Evolutionary conservation across 2,113 vertebrate genomes (phyloP).

Genomic region (Cettia cetti): DNA sequence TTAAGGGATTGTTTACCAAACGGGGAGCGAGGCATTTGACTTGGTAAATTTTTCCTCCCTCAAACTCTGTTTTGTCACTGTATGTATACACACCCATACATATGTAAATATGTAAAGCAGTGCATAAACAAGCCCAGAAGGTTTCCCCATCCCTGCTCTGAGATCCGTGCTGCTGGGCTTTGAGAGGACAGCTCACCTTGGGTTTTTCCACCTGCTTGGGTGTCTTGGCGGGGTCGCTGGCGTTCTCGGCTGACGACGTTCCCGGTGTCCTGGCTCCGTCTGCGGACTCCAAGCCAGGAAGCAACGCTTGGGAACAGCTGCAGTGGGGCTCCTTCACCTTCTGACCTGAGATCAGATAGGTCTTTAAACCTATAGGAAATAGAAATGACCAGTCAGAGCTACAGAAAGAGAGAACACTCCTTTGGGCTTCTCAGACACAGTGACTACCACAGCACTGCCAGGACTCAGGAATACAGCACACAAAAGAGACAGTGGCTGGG

Average conservation of each 20-base stretch:
- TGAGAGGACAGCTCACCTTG: slow-evolving; percentile 68
- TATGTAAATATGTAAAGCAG: background rate
- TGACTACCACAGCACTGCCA: background rate
- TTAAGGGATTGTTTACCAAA: background rate
- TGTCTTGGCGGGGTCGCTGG: slow-evolving; percentile 61
- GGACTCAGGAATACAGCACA: background rate
- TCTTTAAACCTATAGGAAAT: slow-evolving; percentile 84
- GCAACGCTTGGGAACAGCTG: slow-evolving; percentile 79
- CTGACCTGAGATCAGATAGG: slow-evolving; percentile 91
- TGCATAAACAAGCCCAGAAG: background rate
- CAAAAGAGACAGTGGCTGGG: background rate
- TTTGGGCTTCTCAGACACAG: background rate
- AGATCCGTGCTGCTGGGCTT: background rate
- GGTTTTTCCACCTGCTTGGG: slow-evolving; percentile 65
- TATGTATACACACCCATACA: accelerated
- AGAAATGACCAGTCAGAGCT: slow-evolving; percentile 45
- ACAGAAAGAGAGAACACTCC: background rate
- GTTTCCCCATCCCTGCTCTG: background rate
- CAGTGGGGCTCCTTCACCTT: slow-evolving; percentile 81
- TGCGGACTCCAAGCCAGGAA: slow-evolving; percentile 70
- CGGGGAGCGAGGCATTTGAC: accelerated
- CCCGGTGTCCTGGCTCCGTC: slow-evolving; percentile 66
- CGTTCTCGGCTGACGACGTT: slow-evolving; percentile 60
- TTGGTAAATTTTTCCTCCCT: background rate
- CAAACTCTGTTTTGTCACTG: background rate